Evolutionary conservation across 2,797 vertebrate genomes (phyloP).

Genomic region (Enteromius treurensis): DNA sequence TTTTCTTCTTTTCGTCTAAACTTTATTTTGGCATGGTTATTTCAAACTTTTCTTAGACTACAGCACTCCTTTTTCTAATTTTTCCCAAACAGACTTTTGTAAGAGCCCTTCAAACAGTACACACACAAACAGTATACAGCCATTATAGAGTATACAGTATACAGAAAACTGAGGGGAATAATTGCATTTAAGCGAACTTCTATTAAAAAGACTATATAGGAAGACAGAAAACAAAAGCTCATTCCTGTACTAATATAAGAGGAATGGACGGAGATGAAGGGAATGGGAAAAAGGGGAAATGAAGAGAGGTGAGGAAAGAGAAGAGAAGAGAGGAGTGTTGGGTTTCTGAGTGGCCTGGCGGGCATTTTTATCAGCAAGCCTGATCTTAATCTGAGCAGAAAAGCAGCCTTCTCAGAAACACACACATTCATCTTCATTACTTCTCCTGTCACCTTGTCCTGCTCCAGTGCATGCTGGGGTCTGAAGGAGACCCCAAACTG

Average conservation of each 20-base stretch:
- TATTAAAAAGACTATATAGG: neutral
- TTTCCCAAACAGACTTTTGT: neutral
- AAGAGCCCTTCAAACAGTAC: neutral
- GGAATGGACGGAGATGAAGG: slow-evolving; percentile 39
- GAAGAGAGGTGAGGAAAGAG: slow-evolving; percentile 42
- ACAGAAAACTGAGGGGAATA: neutral
- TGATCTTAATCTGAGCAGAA: slow-evolving; percentile 79
- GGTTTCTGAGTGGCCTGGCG: slow-evolving; percentile 70
- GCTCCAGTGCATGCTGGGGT: slow-evolving; percentile 41
- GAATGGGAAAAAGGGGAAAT: slow-evolving; percentile 35
- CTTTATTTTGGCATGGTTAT: neutral
- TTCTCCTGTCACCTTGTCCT: slow-evolving; percentile 51
- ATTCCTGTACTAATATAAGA: slow-evolving; percentile 24
- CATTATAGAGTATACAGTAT: neutral
- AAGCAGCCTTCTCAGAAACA: slow-evolving; percentile 61
- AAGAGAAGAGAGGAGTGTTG: slow-evolving; percentile 58
- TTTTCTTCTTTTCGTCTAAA: neutral
- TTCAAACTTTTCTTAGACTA: neutral
- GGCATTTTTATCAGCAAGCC: slow-evolving; percentile 75
- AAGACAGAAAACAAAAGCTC: slow-evolving; percentile 23
- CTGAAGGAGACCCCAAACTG: slow-evolving; percentile 41
- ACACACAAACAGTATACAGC: neutral
- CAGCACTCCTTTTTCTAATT: neutral
- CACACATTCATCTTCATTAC: slow-evolving; percentile 58
- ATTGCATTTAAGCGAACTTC: neutral